phyloP scores from a whole-genome alignment of 2,113 vertebrate species.

The Trogon surrucura region DNA sequence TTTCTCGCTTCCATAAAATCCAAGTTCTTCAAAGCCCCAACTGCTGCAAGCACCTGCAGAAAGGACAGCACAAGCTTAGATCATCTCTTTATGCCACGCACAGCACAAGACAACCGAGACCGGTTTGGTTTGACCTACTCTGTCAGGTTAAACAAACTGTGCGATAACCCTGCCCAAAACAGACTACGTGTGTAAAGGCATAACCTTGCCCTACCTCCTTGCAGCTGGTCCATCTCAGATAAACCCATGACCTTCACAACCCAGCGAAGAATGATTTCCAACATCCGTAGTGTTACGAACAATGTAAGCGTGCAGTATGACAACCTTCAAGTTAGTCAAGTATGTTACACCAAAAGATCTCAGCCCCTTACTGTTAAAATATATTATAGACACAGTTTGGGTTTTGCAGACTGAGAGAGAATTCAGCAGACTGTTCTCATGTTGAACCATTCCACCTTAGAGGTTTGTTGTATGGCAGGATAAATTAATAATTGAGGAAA shows the following conservation, averaged over 20 bases:
- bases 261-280: neutral
- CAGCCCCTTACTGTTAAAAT: neutral
- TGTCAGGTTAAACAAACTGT: neutral
- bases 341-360: neutral
- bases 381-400: neutral
- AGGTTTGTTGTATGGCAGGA: neutral
- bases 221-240: neutral
- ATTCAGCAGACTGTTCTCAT: neutral
- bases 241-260: neutral
- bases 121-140: neutral
- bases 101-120: neutral
- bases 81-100: neutral
- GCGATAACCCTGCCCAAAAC: neutral
- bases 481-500: neutral
- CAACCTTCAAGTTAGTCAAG: neutral
- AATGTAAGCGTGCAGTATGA: neutral
- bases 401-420: neutral
- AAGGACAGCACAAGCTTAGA: neutral
- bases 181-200: neutral
- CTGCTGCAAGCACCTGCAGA: neutral
- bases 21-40: neutral
- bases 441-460: neutral
- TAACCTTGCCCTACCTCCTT: neutral
- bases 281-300: neutral
- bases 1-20: neutral